A percentile compares a stretch with the other conserved stretches of the same genome.
These are phyloP conservation scores for Doryteuthis pealeii DNA, from an alignment of 1,140 invertebrate genomes.

Conservation along the genomic window DNA sequence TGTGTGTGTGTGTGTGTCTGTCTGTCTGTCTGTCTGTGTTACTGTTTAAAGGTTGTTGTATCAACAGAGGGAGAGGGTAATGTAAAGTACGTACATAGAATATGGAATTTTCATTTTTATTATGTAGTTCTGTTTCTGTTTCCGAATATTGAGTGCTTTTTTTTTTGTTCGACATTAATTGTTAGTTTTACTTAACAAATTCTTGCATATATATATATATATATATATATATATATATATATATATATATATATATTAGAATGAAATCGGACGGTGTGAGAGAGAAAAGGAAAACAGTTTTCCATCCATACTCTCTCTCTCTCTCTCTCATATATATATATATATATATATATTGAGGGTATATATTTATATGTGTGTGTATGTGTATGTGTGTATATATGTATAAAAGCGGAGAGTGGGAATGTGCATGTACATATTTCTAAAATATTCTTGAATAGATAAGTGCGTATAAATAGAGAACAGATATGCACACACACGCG, in stretches of 20 bases:
- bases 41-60: no score
- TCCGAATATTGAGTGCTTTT: not conserved
- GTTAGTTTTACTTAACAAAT: slow-evolving; percentile 19
- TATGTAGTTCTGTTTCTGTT: no score
- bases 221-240: slow-evolving; percentile 15
- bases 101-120: no score
- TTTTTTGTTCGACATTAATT: slow-evolving; percentile 1
- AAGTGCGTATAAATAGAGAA: no score
- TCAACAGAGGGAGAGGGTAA: no score
- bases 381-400: not conserved
- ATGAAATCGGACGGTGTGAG: no score
- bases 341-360: slow-evolving; percentile 17
- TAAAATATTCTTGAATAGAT: no score
- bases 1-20: slow-evolving; percentile 20
- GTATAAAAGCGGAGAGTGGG: not conserved
- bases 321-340: slow-evolving; percentile 19
- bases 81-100: no score
- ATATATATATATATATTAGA: slow-evolving; percentile 14
- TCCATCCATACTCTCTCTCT: no score
- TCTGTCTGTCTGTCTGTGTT: slow-evolving; percentile 13
- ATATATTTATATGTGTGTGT: not conserved
- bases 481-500: no score
- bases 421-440: not conserved
- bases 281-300: no score
- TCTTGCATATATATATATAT: slow-evolving; percentile 11